Conservation (phyloP, 1,140 invertebrate genomes). For the Eueides isabella region DNA sequence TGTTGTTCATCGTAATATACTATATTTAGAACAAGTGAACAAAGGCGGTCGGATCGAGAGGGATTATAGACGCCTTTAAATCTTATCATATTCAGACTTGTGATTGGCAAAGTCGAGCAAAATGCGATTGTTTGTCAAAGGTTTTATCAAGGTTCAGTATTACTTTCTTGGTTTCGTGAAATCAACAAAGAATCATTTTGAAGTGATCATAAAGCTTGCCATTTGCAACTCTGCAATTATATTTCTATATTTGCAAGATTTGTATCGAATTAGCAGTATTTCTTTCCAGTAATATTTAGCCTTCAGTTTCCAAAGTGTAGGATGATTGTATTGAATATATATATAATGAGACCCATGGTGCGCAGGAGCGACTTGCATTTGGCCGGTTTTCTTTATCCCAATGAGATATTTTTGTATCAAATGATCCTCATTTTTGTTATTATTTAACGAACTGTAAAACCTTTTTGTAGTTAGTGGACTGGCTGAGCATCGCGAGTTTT, state of each 20-base stretch:
- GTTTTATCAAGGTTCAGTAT: neutral
- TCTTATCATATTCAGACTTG: conserved; percentile 12
- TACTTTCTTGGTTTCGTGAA: neutral
- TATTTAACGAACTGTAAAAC: no score
- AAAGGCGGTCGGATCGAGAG: conserved; percentile 9
- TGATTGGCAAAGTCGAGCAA: conserved; percentile 19
- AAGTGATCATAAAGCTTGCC: neutral
- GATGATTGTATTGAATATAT: no score
- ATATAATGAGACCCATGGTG: no score
- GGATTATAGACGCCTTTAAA: conserved; percentile 11
- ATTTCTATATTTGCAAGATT: neutral
- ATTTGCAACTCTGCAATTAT: neutral
- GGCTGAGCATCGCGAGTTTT: no score
- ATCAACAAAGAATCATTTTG: conserved; percentile 6
- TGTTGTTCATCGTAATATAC: neutral
- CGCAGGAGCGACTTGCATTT: no score
- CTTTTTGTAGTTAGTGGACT: no score
- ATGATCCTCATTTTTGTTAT: no score
- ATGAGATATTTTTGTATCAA: no score
- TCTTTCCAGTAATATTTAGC: neutral
- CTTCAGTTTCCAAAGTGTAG: no score
- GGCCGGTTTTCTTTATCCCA: no score
- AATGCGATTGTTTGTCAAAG: conserved; percentile 19
- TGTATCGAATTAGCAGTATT: neutral
- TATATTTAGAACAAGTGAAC: conserved; percentile 1